These are phyloP conservation scores for Dicerorhinus sumatrensis DNA, from an alignment of 2,113 vertebrate genomes.

Conservation along the genomic window DNA sequence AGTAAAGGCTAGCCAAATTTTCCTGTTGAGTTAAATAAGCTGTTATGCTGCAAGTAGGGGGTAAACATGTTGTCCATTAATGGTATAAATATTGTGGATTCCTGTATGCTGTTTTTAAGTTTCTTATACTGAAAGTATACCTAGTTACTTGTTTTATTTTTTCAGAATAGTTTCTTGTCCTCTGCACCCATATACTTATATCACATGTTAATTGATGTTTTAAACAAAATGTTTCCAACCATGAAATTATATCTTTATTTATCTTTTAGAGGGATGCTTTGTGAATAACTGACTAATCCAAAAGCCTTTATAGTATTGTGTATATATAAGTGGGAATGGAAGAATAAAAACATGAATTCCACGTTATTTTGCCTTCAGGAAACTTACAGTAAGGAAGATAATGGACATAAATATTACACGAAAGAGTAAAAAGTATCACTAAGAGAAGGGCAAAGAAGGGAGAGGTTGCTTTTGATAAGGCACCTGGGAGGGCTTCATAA, in stretches of 20 bases:
- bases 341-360: neutral
- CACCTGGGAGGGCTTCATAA: neutral
- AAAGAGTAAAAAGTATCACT: neutral
- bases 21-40: neutral
- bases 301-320: neutral
- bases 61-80: neutral
- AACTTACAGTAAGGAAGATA: neutral
- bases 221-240: neutral
- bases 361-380: slow-evolving; percentile 3
- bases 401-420: neutral
- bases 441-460: neutral
- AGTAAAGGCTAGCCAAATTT: neutral
- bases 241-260: neutral
- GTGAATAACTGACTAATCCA: neutral
- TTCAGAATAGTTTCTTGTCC: neutral
- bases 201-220: neutral
- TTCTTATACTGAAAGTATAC: neutral
- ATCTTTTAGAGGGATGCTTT: neutral
- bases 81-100: neutral
- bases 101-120: neutral
- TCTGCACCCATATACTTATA: neutral
- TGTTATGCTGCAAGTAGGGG: neutral
- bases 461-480: neutral
- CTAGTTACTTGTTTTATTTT: slow-evolving; percentile 10
- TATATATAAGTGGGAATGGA: neutral